Evolutionary conservation across 2,113 vertebrate species (phyloP).

Genomic region (Laterallus jamaicensis): DNA sequence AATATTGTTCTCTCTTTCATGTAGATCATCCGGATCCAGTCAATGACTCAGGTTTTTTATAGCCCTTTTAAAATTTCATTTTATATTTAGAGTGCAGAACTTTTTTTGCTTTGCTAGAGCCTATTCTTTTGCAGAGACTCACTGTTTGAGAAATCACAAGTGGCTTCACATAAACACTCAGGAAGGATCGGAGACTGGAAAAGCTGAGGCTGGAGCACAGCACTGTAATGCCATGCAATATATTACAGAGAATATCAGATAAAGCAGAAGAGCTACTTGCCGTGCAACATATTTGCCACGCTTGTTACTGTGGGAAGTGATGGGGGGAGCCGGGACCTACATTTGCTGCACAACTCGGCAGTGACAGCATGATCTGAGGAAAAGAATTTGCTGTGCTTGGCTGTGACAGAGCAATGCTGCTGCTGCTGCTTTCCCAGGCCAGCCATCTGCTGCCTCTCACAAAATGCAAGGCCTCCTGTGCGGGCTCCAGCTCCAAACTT

Average conservation of each 20-base stretch:
- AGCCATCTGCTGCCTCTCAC: neutral
- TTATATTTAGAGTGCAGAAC: conserved; percentile 40
- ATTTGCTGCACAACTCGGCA: neutral
- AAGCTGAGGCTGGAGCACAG: neutral
- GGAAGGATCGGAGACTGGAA: conserved; percentile 19
- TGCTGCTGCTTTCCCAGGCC: neutral
- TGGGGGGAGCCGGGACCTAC: neutral
- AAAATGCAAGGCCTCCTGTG: neutral
- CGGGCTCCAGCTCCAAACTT: neutral
- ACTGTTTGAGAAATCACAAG: conserved; percentile 15
- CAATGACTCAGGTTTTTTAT: conserved; percentile 7
- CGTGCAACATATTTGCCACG: neutral
- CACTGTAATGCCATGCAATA: neutral
- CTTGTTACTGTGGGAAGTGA: neutral
- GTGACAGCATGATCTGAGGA: neutral
- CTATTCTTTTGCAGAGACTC: neutral
- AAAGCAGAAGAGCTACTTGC: neutral
- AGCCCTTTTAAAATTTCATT: conserved; percentile 19
- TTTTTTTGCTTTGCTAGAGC: neutral
- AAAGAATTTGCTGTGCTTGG: neutral
- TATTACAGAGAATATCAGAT: neutral
- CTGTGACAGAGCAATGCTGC: neutral
- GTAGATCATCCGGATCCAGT: conserved; percentile 11
- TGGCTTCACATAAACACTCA: neutral
- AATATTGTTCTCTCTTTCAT: conserved; percentile 53